phyloP scores from a whole-genome alignment of 1,140 invertebrate genomes.

The Phenacoccus solenopsis region DNA sequence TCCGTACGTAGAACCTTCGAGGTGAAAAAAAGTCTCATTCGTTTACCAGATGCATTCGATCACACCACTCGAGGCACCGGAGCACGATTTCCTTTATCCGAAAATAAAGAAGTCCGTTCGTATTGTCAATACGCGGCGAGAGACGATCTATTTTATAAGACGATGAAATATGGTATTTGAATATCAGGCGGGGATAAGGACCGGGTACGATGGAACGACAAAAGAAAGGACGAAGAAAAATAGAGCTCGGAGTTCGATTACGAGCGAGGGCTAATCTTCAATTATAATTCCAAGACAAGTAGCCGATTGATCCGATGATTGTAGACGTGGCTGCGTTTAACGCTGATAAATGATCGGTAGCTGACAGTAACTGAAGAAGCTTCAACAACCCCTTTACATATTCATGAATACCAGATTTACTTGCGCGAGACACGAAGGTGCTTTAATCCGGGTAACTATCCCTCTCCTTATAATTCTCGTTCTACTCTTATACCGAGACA shows the following conservation, averaged over 20 bases:
- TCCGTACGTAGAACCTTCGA: too few relatives aligned
- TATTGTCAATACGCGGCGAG: too few relatives aligned
- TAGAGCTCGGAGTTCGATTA: neutral
- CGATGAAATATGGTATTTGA: neutral
- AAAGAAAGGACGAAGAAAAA: neutral
- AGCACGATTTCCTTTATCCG: too few relatives aligned
- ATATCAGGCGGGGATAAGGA: too few relatives aligned
- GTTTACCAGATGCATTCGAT: too few relatives aligned
- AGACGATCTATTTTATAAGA: too few relatives aligned
- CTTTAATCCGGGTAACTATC: slow-evolving; percentile 11
- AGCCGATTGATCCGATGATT: slow-evolving; percentile 17
- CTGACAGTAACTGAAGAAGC: slow-evolving; percentile 16
- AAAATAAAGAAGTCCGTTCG: too few relatives aligned
- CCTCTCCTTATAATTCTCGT: neutral
- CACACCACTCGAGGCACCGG: too few relatives aligned
- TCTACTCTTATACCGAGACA: too few relatives aligned
- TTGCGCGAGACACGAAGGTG: slow-evolving; percentile 5
- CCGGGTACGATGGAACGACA: too few relatives aligned
- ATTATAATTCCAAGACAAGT: slow-evolving; percentile 17
- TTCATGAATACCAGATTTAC: slow-evolving; percentile 18
- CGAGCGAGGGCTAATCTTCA: neutral
- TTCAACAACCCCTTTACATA: slow-evolving; percentile 16
- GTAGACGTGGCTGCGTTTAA: slow-evolving; percentile 13
- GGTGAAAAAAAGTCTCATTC: too few relatives aligned
- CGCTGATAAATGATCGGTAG: slow-evolving; percentile 11